Evolutionary conservation across 2,888 invertebrate species (phyloP), one percentile per base, ranked within the genome.

Genomic region (Thera obeliscata): DNA sequence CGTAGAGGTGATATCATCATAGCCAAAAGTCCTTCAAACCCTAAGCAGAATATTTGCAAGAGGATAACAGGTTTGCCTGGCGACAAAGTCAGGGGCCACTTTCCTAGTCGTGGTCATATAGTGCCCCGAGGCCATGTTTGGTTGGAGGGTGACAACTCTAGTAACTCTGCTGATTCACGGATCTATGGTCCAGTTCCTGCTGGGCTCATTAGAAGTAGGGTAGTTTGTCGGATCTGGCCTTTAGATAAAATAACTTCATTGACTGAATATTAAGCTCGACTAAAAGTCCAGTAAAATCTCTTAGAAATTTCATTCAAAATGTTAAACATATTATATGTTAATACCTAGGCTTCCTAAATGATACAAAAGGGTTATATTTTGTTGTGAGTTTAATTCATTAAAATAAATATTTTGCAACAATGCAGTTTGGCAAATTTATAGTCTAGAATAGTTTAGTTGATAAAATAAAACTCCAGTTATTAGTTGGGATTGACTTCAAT

Each of bases 131-230:
- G 98, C 2, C 97, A 98, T 87, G 96, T 98, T 0, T 98, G 98
- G 98, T 88, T 98, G 68, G 97, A 98, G 91, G 98, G 99, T 22
- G 98, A 99, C 83, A 99, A 99, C 87, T 94, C 94, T 9, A 87
- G 86, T 62, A 97, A 98, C 89, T 98, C 98, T 7, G 95, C 96
- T 0, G 99, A 99, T 89, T 98, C 98, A 1, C 94, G 98, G 75
- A 91, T 93, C 6, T 98, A 97, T 88, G 99, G 98, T 0, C 96
- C 98, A 5, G 96, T 99, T 33, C 98, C 98, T 0, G 95, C 96
- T 81, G 98, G 97, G 2, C 91, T 99, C 7, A 95, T 98, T 63
- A 94, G 95, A 74, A 97, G 98, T 80, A 95, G 97, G 82, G 98
- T 97, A 11, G 80, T 98, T n/a, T 96, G 95, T 80, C 95, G 96